Conservation (phyloP, 2,888 invertebrate genomes). For the Cephonodes hylas region DNA sequence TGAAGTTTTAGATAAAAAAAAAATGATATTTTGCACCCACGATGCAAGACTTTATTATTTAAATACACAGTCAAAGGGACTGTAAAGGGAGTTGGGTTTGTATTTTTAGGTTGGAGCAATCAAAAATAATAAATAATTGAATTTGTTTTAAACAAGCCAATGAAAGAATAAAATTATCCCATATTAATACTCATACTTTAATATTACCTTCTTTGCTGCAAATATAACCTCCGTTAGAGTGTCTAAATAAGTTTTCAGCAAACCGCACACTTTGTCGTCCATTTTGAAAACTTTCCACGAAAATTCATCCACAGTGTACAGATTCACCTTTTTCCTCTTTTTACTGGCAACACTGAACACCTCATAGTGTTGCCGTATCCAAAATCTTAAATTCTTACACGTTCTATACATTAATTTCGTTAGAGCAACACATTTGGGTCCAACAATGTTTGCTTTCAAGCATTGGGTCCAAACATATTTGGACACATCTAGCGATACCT, state of each 20-base stretch:
- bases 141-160: too few species aligned
- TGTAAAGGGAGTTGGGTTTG: too few species aligned
- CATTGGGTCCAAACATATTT: slow-evolving; percentile 58
- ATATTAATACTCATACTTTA: too few species aligned
- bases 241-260: slow-evolving; percentile 60
- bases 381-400: slow-evolving; percentile 54
- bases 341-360: slow-evolving; percentile 36
- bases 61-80: too few species aligned
- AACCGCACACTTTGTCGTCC: slow-evolving; percentile 56
- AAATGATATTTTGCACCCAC: too few species aligned
- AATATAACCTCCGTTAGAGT: slow-evolving; percentile 64
- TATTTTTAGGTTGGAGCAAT: too few species aligned
- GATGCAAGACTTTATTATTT: too few species aligned
- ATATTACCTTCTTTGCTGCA: slow-evolving; percentile 66
- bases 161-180: too few species aligned
- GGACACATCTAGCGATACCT: slow-evolving; percentile 51
- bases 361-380: slow-evolving; percentile 66
- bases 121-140: too few species aligned
- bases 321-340: slow-evolving; percentile 34
- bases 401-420: slow-evolving; percentile 55
- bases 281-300: slow-evolving; percentile 40
- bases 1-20: too few species aligned
- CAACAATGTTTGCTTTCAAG: slow-evolving; percentile 63
- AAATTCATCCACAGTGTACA: slow-evolving; percentile 31
- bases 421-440: slow-evolving; percentile 62